These are phyloP conservation scores for Tipula unca DNA, from an alignment of 2,888 invertebrate species.

Conservation along the genomic window DNA sequence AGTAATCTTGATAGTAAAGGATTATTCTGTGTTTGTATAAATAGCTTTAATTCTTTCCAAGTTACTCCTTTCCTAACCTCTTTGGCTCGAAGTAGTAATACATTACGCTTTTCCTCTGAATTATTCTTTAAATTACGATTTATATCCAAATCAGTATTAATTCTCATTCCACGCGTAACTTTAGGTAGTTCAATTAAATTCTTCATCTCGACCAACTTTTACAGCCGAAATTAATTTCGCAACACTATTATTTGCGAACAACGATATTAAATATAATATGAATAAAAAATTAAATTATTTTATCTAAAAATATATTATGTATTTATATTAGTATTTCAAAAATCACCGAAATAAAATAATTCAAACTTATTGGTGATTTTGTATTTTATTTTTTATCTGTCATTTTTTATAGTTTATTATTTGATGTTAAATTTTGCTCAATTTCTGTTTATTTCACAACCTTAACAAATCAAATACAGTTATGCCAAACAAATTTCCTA, in stretches of 20 bases:
- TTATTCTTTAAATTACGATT: conserved; percentile 30
- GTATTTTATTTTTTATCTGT: neutral
- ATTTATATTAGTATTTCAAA: neutral
- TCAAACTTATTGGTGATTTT: neutral
- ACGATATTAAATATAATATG: neutral
- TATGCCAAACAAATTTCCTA: no score
- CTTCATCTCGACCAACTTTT: neutral
- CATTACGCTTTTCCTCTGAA: conserved; percentile 25
- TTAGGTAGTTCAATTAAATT: conserved; percentile 43
- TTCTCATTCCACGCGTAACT: conserved; percentile 55
- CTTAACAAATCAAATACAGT: no score
- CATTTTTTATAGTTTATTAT: neutral
- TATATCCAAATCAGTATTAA: conserved; percentile 49
- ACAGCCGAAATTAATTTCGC: neutral
- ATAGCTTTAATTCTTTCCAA: conserved; percentile 45
- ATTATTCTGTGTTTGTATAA: conserved; percentile 38
- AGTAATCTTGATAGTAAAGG: conserved; percentile 32
- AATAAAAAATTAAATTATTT: neutral
- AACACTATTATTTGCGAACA: neutral
- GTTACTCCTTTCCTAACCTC: conserved; percentile 41
- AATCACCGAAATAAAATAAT: neutral
- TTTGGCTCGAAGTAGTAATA: conserved; percentile 25
- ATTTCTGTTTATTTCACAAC: neutral
- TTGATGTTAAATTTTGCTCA: no score
- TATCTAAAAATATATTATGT: neutral